These are phyloP conservation scores for Gastracanthus pulcherrimus DNA, from an alignment of 2,888 invertebrate species.

Conservation along the genomic window DNA sequence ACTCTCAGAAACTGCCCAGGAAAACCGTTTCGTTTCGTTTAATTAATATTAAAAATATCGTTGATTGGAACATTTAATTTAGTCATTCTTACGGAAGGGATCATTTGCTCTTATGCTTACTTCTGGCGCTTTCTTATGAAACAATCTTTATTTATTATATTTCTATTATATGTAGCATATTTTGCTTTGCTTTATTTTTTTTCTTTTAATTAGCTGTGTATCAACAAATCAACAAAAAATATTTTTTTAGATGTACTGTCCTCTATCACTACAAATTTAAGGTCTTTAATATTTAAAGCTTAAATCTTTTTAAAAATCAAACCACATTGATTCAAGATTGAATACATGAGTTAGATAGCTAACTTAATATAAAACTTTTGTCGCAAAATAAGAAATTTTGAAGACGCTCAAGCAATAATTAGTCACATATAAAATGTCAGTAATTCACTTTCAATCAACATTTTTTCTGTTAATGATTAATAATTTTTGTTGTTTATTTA, in stretches of 20 bases:
- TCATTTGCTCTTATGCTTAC: constrained; percentile 55
- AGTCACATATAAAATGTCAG: too few relatives aligned
- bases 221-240: not conserved
- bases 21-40: too few relatives aligned
- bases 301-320: constrained; percentile 22
- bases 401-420: not conserved
- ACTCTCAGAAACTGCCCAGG: too few relatives aligned
- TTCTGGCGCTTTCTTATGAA: not conserved
- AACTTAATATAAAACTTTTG: too few relatives aligned
- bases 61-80: constrained; percentile 19
- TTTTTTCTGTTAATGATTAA: too few relatives aligned
- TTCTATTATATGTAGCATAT: too few relatives aligned
- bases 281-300: constrained; percentile 39
- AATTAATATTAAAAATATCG: too few relatives aligned
- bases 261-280: constrained; percentile 18
- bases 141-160: not conserved
- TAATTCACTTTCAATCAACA: too few relatives aligned
- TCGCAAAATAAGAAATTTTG: too few relatives aligned
- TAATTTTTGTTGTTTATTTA: too few relatives aligned
- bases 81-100: constrained; percentile 43
- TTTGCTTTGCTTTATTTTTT: too few relatives aligned
- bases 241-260: not conserved
- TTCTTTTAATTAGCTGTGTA: not conserved
- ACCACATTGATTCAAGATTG: constrained; percentile 62
- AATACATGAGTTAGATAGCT: too few relatives aligned